Conservation (phyloP, 2,797 vertebrate genomes). For the Synaphobranchus kaupii region DNA sequence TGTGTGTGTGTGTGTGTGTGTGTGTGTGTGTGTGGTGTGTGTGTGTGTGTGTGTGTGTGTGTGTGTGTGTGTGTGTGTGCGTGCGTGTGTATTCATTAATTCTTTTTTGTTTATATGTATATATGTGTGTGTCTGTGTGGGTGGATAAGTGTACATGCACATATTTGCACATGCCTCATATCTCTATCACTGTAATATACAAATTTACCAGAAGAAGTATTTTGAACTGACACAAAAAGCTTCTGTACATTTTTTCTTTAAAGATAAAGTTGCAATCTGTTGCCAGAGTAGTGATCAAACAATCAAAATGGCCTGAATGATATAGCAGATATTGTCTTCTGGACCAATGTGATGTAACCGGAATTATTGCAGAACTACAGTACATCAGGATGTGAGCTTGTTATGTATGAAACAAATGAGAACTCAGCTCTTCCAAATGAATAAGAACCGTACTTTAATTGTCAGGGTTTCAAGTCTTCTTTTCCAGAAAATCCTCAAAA, state of each 20-base stretch:
- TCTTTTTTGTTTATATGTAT: not conserved
- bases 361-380: not conserved
- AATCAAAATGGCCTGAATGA: not conserved
- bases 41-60: slow-evolving; percentile 5
- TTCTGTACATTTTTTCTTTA: not conserved
- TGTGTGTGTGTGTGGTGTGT: not conserved
- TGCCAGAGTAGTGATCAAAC: not conserved
- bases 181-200: not conserved
- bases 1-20: not conserved
- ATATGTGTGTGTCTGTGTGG: not conserved
- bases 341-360: not conserved
- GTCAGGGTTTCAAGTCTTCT: slow-evolving; percentile 7
- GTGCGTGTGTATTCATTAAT: not conserved
- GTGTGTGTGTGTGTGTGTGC: slow-evolving; percentile 16
- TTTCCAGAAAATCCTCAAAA: slow-evolving; percentile 28
- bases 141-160: not conserved
- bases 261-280: not conserved
- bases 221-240: not conserved
- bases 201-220: not conserved
- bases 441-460: not conserved
- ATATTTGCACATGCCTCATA: not conserved
- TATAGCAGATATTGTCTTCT: not conserved
- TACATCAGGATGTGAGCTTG: not conserved
- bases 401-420: not conserved
- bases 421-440: not conserved